Evolutionary conservation across 2,888 invertebrate genomes (phyloP), one percentile per base, ranked within the genome.

Genomic region (Troglohyphantes excavatus): DNA sequence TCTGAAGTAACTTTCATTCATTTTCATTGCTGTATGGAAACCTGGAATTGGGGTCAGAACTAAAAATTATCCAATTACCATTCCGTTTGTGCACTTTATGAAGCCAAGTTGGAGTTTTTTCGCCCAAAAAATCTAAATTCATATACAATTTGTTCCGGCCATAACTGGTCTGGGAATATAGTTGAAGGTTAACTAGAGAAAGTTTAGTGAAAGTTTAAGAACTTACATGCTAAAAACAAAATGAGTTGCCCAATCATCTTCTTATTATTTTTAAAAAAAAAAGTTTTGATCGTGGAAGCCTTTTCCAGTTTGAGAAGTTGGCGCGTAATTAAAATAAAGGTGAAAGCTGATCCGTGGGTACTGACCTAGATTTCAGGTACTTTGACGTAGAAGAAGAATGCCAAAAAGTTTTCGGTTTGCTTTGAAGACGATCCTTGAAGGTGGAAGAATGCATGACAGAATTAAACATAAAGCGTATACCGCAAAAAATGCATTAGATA

Each of bases 11-110:
- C 78, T 79, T 79, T 79, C 65, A 43, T 65, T 65, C 19, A 63
- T 26, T 21, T n/a, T 46, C 6, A 19, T 6, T 6, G 33, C 33
- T 33, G 33, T 46, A 65, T 63, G 26, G 23, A 39, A 19, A 29
- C 6, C 27, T n/a, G 33, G 78, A 79, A 67, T 67, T 29, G 79
- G 46, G 79, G 68, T 68, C 67, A 65, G n/a, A 13, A 2, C n/a
- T 17, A n/a, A 46, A 67, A 79, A 79, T 79, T 79, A 79, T 67
- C 33, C 67, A 79, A 79, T 79, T 79, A 68, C 53, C 46, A 79
- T 79, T 79, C 67, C n/a, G 63, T 29, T 61, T 43, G 46, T n/a
- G 72, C 72, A 46, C 72, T 63, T 78, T 63, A 39, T 67, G 43
- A 21, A 73, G 13, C 23, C 27, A 26, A n/a, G 11, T 26, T 43